Base-by-base conservation (phyloP, 2,888 invertebrate genomes). In the Dexiosoma caninum region DNA sequence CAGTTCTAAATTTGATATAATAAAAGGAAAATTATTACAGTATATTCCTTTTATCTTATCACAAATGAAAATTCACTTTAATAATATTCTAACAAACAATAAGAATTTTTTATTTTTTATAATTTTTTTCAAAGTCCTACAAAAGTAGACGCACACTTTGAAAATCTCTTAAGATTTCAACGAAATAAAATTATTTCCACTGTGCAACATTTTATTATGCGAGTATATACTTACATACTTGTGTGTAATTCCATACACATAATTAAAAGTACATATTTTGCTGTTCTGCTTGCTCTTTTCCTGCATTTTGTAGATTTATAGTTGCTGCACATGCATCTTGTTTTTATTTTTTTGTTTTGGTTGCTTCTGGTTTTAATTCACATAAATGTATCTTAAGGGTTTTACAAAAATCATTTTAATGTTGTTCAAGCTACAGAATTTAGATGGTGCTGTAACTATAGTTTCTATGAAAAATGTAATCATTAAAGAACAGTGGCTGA, bases 401-500 rank as follows among this genome's bases (percentile, higher is more conserved):
- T 75, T 75, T 75, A 60, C 51, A 75, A 75, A 80, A 80, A 70
- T 71, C 66, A 75, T 80, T 75, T 75, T 75, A 53, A 59, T 64
- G 57, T 79, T 79, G 69, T 74, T 79, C 69, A 72, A 72, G 67
- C 78, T 32, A 69, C 64, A 30, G 55, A 79, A 67, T 57, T 69
- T 40, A 42, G 72, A 67, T 74, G 46, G 21, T 60, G 53, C 55
- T 66, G 16, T 32, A n/a, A 30, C 49, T 44, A 40, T 14, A 14
- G 12, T 27, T 35, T 46, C 27, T 9, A 27, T 12, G 6, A 4
- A 7, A 53, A 67, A 16, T 30, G n/a, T n/a, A n/a, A n/a, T 27
- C 16, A 49, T 23, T 14, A 23, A 27, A n/a, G n/a, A n/a, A 57
- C 69, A 69, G 69, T 69, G 69, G 10, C 5, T 55, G 9, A 14